A percentile compares a stretch with the other conserved stretches of the same genome.
phyloP scores from a whole-genome alignment of 2,888 invertebrate species.

The Himalopsyche tibetana region DNA sequence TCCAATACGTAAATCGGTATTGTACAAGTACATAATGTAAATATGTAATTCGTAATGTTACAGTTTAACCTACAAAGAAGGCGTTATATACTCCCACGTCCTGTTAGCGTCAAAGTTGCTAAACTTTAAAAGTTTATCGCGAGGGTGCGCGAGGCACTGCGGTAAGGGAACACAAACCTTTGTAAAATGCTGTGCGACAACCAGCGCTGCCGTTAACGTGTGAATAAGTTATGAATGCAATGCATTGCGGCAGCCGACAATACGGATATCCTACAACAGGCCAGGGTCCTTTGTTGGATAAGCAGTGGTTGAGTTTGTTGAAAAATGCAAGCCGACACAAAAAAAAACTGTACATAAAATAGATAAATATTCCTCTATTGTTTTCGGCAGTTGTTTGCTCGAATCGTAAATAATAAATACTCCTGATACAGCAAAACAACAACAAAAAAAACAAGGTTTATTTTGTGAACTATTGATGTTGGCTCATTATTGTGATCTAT shows the following conservation, averaged over 20 bases:
- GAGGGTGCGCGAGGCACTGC: not conserved
- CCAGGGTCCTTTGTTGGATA: constrained; percentile 11
- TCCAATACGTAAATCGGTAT: too few species aligned
- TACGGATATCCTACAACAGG: constrained; percentile 22
- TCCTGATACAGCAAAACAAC: too few species aligned
- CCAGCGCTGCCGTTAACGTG: not conserved
- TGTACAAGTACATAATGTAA: not conserved
- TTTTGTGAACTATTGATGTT: too few species aligned
- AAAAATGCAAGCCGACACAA: too few species aligned
- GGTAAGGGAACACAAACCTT: constrained; percentile 3
- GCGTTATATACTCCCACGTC: not conserved
- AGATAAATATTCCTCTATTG: too few species aligned
- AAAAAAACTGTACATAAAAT: too few species aligned
- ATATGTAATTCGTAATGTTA: not conserved
- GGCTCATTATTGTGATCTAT: too few species aligned
- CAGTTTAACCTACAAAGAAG: constrained; percentile 17
- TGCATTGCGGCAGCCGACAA: not conserved
- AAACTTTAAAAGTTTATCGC: constrained; percentile 31
- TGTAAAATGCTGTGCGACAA: not conserved
- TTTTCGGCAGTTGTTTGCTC: too few species aligned
- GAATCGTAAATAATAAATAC: too few species aligned
- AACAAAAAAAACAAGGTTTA: too few species aligned
- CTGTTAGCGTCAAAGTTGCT: constrained; percentile 15
- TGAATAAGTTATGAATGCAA: constrained; percentile 38
- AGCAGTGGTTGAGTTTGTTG: not conserved